These are phyloP conservation scores for Galagoides demidoff DNA, from an alignment of 2,797 vertebrate genomes.

Conservation along the genomic window DNA sequence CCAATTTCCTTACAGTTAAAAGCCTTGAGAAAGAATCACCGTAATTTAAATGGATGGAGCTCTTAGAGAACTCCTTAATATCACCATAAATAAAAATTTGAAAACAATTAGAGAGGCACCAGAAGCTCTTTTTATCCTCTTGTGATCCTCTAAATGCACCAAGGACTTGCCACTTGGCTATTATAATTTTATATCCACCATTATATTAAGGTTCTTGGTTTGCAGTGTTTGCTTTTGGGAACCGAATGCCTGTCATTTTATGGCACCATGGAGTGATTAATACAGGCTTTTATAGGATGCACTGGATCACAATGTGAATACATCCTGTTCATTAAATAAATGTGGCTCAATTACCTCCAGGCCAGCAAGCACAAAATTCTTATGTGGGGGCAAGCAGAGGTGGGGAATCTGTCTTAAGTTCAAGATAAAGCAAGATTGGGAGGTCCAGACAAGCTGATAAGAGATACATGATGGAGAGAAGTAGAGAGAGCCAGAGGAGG, in stretches of 20 bases:
- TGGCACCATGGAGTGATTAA: conserved; percentile 60
- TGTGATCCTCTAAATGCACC: conserved; percentile 59
- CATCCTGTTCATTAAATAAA: conserved; percentile 21
- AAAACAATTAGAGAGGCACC: conserved; percentile 66
- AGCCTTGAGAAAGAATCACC: conserved; percentile 57
- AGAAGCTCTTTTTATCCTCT: conserved; percentile 64
- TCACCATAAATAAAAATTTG: conserved; percentile 76
- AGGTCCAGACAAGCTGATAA: not conserved
- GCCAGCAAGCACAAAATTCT: not conserved
- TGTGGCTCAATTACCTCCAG: not conserved
- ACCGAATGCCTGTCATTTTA: conserved; percentile 59
- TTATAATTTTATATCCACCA: conserved; percentile 51
- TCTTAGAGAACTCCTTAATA: conserved; percentile 62
- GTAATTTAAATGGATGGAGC: conserved; percentile 37
- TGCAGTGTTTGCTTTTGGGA: conserved; percentile 53
- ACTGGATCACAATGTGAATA: not conserved
- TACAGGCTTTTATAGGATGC: conserved; percentile 42
- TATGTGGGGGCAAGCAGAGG: not conserved
- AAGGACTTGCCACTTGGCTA: conserved; percentile 63
- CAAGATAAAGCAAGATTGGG: not conserved
- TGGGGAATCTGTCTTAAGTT: not conserved
- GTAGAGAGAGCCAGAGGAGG: not conserved
- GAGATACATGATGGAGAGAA: not conserved
- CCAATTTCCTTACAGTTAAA: conserved; percentile 64
- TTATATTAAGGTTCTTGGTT: conserved; percentile 53